Evolutionary conservation across 2,113 vertebrate genomes (phyloP).

Genomic region (Oriolus oriolus): DNA sequence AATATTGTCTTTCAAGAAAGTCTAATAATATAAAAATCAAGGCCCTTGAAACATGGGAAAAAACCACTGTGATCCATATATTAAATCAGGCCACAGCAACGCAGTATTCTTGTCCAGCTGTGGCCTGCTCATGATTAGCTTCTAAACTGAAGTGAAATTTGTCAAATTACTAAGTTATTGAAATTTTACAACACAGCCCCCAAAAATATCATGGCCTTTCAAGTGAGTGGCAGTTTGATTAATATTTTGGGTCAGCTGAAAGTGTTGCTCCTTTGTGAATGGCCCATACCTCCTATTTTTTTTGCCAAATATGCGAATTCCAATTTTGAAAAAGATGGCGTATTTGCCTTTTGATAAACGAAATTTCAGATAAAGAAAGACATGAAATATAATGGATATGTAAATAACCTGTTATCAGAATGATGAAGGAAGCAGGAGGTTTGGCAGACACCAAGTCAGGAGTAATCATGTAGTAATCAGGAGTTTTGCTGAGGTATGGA

Average conservation of each 20-base stretch:
- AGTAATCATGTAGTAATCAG: background rate
- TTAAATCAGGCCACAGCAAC: background rate
- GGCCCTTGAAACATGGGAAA: background rate
- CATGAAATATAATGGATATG: background rate
- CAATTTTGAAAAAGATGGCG: background rate
- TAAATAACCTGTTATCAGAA: background rate
- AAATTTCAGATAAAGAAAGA: background rate
- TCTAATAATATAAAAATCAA: background rate
- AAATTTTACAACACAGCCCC: background rate
- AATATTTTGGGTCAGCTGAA: background rate
- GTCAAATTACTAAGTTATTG: background rate
- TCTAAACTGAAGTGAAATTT: background rate
- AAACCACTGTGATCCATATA: background rate
- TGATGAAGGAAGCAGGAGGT: background rate
- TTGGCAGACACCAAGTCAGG: background rate
- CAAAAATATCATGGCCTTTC: background rate
- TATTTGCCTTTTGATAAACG: background rate
- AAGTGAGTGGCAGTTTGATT: background rate
- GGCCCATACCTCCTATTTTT: background rate
- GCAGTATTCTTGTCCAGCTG: background rate
- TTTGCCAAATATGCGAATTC: background rate
- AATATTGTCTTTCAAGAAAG: background rate
- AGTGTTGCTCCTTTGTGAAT: background rate
- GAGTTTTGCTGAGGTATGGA: background rate
- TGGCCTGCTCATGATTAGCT: background rate